phyloP scores from a whole-genome alignment of 2,113 vertebrate species.

The Corythoichthys intestinalis region DNA sequence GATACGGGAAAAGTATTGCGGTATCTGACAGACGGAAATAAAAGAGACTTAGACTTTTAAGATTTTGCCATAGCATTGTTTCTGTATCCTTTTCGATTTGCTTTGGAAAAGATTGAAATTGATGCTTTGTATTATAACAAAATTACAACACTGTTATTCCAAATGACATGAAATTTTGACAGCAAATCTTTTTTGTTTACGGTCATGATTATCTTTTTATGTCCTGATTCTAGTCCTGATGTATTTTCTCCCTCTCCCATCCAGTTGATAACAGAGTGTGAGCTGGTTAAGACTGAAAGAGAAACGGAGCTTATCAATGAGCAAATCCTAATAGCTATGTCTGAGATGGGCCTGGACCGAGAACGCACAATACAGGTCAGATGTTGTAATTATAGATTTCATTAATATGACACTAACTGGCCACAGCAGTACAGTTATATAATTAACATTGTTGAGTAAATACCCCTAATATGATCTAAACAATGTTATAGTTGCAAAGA shows the following conservation, averaged over 20 bases:
- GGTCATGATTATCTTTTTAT: neutral
- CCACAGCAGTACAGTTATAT: neutral
- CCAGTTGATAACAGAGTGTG: constrained; percentile 91
- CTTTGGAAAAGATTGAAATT: neutral
- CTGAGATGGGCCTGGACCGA: constrained; percentile 91
- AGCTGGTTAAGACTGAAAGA: constrained; percentile 89
- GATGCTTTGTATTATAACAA: neutral
- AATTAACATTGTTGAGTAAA: neutral
- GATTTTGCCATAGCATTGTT: no score
- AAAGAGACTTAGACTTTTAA: neutral
- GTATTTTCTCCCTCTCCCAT: neutral
- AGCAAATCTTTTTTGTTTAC: neutral
- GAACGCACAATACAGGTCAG: constrained; percentile 87
- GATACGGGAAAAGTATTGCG: neutral
- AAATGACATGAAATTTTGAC: neutral
- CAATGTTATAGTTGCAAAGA: neutral
- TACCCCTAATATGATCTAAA: neutral
- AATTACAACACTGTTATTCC: neutral
- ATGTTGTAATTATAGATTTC: neutral
- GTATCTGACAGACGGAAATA: neutral
- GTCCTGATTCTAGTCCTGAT: neutral
- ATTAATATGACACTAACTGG: neutral
- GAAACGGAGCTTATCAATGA: constrained; percentile 89
- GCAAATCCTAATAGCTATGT: constrained; percentile 91
- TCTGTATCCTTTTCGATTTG: no score